A percentile compares a stretch with the other conserved stretches of the same genome.
Conservation (phyloP, 92 coral and sea anemone genomes). For the Umimayanthus kanabou region DNA sequence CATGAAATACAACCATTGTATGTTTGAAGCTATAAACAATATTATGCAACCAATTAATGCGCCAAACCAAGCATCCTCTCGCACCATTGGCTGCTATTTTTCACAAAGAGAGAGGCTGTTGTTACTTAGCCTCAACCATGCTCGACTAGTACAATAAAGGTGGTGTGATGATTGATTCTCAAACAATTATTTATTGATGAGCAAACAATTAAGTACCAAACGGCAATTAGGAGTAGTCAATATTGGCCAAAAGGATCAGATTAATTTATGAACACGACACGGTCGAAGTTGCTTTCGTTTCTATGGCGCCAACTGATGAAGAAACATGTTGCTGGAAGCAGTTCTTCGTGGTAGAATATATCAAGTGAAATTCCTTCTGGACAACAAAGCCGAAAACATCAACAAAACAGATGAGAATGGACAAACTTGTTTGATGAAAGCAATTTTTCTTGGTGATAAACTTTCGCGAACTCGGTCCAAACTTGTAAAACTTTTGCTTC, state of each 20-base stretch:
- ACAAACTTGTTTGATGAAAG: conserved; percentile 91
- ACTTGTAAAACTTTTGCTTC: conserved; percentile 72
- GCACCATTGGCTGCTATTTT: neutral
- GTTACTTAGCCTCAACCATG: neutral
- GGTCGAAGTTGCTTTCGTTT: neutral
- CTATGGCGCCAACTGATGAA: neutral
- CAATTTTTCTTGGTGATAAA: conserved; percentile 80
- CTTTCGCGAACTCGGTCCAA: conserved; percentile 84
- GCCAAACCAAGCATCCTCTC: neutral
- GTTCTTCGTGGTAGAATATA: conserved; percentile 82
- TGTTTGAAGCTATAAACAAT: neutral
- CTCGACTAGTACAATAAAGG: conserved; percentile 7
- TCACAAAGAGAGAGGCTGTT: neutral
- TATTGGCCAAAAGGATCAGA: neutral
- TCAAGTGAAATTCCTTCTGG: conserved; percentile 90
- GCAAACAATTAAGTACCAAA: conserved; percentile 1
- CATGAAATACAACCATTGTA: neutral
- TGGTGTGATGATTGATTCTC: neutral
- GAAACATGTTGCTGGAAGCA: conserved; percentile 82
- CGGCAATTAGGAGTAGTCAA: neutral
- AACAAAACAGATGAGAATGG: conserved; percentile 85
- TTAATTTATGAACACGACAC: neutral
- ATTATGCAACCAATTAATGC: neutral
- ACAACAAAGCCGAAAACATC: conserved; percentile 70
- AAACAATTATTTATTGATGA: neutral